Evolutionary conservation across 2,113 vertebrate species (phyloP).

Genomic region (Osmerus mordax): DNA sequence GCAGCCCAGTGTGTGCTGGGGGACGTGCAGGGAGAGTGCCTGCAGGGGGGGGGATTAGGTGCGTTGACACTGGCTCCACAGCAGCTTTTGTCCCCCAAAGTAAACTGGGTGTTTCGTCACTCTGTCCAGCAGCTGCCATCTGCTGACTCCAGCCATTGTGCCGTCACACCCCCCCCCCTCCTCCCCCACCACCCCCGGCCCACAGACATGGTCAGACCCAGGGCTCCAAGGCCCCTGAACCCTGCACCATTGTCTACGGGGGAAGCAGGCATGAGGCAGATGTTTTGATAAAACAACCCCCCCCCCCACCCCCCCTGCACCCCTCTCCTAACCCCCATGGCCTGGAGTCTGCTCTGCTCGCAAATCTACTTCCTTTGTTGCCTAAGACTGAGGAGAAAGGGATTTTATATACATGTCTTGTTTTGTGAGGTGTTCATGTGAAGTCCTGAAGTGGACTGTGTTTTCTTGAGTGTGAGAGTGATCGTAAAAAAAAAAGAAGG

Average conservation of each 20-base stretch:
- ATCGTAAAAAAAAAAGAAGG: background rate
- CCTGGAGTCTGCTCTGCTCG: background rate
- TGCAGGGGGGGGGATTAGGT: conserved; percentile 49
- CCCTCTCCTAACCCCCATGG: background rate
- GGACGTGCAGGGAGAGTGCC: conserved; percentile 6
- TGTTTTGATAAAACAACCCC: conserved; percentile 36
- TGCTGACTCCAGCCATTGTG: conserved; percentile 61
- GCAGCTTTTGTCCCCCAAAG: conserved; percentile 66
- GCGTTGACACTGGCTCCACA: conserved; percentile 49
- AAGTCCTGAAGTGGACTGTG: background rate
- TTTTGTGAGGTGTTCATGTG: background rate
- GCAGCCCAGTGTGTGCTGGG: background rate
- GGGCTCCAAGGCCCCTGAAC: background rate
- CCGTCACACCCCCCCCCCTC: background rate
- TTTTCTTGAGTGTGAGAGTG: background rate
- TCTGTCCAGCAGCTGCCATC: conserved; percentile 60
- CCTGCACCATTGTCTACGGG: conserved; percentile 38
- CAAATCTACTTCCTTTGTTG: background rate
- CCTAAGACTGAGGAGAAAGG: background rate
- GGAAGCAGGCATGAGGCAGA: conserved; percentile 47
- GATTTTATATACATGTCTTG: conserved; percentile 13
- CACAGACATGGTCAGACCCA: background rate
- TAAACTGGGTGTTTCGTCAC: conserved; percentile 51
- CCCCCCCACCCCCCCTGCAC: background rate
- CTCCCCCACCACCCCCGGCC: background rate